Percentiles rank a stretch among this genome's conserved stretches.
phyloP scores from a whole-genome alignment of 2,113 vertebrate species.

The Tragelaphus scriptus region DNA sequence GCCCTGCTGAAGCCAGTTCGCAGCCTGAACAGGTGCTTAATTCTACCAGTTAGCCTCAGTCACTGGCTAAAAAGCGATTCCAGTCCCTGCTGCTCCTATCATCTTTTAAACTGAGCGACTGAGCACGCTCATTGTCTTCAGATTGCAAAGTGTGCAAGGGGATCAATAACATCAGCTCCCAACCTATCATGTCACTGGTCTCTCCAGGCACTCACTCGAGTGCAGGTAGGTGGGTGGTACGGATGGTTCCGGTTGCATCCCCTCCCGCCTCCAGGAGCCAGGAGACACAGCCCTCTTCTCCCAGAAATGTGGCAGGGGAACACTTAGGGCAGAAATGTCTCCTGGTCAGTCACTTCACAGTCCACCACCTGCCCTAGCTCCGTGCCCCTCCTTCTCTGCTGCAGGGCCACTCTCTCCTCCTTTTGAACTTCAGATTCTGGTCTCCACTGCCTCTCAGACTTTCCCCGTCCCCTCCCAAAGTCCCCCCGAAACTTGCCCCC shows the following conservation, averaged over 20 bases:
- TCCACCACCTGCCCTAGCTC: fast-evolving
- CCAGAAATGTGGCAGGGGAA: background rate
- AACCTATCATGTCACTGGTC: background rate
- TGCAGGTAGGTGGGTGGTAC: too few relatives aligned
- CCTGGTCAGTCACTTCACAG: too few relatives aligned
- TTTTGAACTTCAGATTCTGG: background rate
- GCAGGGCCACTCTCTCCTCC: background rate
- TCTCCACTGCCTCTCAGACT: background rate
- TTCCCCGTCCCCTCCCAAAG: background rate
- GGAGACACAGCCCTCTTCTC: background rate
- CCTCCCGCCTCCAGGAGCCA: fast-evolving
- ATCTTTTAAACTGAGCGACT: background rate
- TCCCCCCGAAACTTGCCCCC: background rate
- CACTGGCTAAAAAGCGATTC: background rate
- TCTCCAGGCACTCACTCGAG: background rate
- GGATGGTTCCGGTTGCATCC: background rate
- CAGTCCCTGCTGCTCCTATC: background rate
- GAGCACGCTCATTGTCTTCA: background rate
- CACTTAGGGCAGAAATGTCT: background rate
- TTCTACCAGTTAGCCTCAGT: fast-evolving
- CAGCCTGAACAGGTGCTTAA: background rate
- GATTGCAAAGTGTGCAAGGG: background rate
- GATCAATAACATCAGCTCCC: background rate
- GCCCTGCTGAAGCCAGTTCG: background rate
- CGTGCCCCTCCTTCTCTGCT: fast-evolving